These are phyloP conservation scores for Galerucella pusilla DNA, from an alignment of 2,888 invertebrate genomes.

Conservation along the genomic window DNA sequence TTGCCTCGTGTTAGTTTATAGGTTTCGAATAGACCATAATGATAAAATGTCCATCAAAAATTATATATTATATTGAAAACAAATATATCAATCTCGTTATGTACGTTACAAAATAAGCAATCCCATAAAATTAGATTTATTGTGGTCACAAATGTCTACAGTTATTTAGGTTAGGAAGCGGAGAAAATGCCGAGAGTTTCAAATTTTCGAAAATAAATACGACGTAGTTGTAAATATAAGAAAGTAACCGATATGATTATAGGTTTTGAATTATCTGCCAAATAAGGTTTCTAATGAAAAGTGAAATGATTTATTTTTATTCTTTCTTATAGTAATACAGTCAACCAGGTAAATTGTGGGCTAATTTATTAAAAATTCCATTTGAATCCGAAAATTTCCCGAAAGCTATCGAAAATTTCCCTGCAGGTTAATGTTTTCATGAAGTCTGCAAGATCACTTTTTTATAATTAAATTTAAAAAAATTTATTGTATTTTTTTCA, in stretches of 20 bases:
- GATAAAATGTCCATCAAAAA: conserved; percentile 10
- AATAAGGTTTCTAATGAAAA: not conserved
- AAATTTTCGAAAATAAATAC: conserved; percentile 25
- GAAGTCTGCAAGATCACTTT: too few species aligned
- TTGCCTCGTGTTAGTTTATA: conserved; percentile 1
- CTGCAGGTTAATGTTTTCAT: too few species aligned
- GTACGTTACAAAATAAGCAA: conserved; percentile 22
- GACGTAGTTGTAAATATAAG: not conserved
- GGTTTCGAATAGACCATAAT: conserved; percentile 2
- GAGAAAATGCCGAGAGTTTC: conserved; percentile 20
- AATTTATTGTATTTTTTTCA: too few species aligned
- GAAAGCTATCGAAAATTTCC: too few species aligned
- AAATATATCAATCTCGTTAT: conserved; percentile 23
- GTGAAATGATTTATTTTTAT: not conserved
- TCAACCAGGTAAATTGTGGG: too few species aligned
- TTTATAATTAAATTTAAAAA: too few species aligned
- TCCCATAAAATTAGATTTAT: conserved; percentile 37
- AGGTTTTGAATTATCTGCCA: not conserved
- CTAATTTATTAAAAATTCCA: too few species aligned
- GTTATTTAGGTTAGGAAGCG: conserved; percentile 38
- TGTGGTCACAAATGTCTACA: conserved; percentile 32
- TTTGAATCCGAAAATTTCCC: too few species aligned
- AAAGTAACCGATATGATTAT: not conserved
- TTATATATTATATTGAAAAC: conserved; percentile 18
- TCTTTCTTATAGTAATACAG: not conserved